phyloP scores from a whole-genome alignment of 2,888 invertebrate genomes.

The Eurytoma californica region DNA sequence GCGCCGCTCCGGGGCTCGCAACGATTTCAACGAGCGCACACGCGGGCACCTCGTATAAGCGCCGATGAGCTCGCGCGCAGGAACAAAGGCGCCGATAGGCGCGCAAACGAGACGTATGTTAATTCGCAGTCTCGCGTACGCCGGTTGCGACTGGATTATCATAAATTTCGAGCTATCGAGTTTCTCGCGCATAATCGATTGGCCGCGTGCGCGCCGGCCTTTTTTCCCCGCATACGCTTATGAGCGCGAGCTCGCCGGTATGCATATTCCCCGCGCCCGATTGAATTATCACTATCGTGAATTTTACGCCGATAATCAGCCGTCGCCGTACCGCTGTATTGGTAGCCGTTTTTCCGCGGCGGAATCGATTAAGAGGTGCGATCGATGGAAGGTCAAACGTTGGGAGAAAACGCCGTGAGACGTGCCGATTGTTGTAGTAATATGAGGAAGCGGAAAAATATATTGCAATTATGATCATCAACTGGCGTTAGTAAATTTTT shows the following conservation, averaged over 20 bases:
- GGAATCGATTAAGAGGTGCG: too few relatives aligned
- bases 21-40: slow-evolving; percentile 68
- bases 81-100: slow-evolving; percentile 27
- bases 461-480: too few relatives aligned
- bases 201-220: background rate
- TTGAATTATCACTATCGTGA: too few relatives aligned
- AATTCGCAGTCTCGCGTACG: slow-evolving; percentile 25
- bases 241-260: slow-evolving; percentile 27
- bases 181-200: slow-evolving; percentile 44
- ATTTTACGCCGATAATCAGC: too few relatives aligned
- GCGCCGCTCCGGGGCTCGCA: slow-evolving; percentile 51
- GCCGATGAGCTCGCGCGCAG: slow-evolving; percentile 30
- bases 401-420: too few relatives aligned
- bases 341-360: too few relatives aligned
- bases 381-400: too few relatives aligned
- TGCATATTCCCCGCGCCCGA: too few relatives aligned
- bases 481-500: too few relatives aligned
- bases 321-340: too few relatives aligned
- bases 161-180: slow-evolving; percentile 36
- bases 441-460: too few relatives aligned
- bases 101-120: slow-evolving; percentile 29
- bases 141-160: slow-evolving; percentile 19
- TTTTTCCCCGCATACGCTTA: background rate
- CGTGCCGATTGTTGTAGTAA: too few relatives aligned
- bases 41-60: slow-evolving; percentile 57